Evolutionary conservation across 2,888 invertebrate species (phyloP), one percentile per base, ranked within the genome.

Genomic region (Rosalia funebris): DNA sequence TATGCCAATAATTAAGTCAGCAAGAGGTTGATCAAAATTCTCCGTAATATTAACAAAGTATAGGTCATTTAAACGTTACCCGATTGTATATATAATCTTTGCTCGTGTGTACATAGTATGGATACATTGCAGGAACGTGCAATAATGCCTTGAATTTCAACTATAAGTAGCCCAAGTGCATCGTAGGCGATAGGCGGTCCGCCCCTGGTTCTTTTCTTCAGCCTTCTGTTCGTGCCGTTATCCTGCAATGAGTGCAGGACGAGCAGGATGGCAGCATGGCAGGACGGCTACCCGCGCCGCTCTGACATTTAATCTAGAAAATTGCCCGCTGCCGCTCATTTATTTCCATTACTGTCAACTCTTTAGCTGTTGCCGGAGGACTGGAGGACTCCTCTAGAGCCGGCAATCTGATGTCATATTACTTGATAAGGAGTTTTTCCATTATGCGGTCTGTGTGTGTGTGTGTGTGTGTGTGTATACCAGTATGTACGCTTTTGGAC

Each of bases 301-400:
- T 82, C 83, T 85, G 85, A 85, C 85, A 85, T 86, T 86, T 86
- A 86, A 86, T 86, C 85, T 86, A 85, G 84, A 84, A 86, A 86
- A 86, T 86, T 86, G 86, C 84, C 83, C 82, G 82, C 79, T 81
- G 82, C 82, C 83, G 82, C 82, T 83, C 85, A 84, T 86, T 85
- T 84, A 83, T 85, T 84, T 86, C 84, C 84, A 85, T 86, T 85
- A 85, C 83, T 84, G 85, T 86, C 86, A 85, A 83, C 82, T 82
- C 82, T 81, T 82, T 81, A 80, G 80, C 71, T 78, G 77, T 73
- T 70, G 75, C 74, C 69, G 69, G 69, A 71, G 70, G 64, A 72
- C 70, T 68, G 67, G 31, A 60, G 50, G 68, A 63, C 64, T 66
- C 69, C 81, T 78, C 42, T 75, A 82, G 59, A 63, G 56, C 62